Evolutionary conservation across 2,797 vertebrate genomes (phyloP).

Genomic region (Atherinosoma microstoma): DNA sequence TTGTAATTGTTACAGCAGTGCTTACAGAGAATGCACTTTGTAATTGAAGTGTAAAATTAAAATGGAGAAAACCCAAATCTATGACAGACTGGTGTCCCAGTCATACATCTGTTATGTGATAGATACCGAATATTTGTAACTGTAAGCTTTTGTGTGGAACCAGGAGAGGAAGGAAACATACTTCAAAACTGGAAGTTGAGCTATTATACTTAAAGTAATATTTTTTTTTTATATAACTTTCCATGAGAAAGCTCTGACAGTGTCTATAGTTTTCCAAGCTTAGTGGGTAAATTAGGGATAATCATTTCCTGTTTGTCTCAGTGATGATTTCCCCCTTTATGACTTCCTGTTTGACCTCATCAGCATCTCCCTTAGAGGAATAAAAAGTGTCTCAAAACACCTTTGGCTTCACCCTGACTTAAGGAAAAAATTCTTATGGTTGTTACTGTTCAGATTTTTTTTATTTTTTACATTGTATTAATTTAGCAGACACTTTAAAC

Average conservation of each 20-base stretch:
- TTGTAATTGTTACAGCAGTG: not conserved
- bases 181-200: not conserved
- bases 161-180: not conserved
- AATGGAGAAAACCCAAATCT: not conserved
- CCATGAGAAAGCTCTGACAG: not conserved
- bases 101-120: not conserved
- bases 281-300: constrained; percentile 36
- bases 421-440: not conserved
- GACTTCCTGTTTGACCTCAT: constrained; percentile 49
- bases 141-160: not conserved
- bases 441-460: not conserved
- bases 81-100: not conserved
- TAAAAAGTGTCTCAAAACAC: not conserved
- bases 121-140: not conserved
- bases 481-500: not conserved
- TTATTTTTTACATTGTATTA: not conserved
- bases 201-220: not conserved
- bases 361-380: constrained; percentile 12
- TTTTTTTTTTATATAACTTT: rapidly evolving
- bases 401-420: not conserved
- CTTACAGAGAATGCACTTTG: not conserved
- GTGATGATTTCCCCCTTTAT: constrained; percentile 29
- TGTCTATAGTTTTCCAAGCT: constrained; percentile 16
- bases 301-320: constrained; percentile 59
- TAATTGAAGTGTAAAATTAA: not conserved